Evolutionary conservation across 2,888 invertebrate species (phyloP).

Genomic region (Lasioglossum malachurum): DNA sequence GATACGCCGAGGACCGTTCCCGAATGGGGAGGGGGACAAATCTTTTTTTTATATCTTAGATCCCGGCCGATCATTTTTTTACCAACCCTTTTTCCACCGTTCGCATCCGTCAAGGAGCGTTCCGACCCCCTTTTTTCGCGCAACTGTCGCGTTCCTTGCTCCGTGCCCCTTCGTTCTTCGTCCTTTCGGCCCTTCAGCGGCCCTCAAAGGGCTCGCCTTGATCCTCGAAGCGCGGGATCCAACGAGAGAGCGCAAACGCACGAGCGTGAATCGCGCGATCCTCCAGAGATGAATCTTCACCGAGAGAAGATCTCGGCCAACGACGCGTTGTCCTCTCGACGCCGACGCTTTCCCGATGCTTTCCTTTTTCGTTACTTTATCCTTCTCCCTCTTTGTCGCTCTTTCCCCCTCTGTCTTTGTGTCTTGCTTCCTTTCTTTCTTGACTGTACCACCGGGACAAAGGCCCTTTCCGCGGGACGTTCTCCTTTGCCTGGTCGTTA

Average conservation of each 20-base stretch:
- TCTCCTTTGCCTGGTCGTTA: slow-evolving; percentile 26
- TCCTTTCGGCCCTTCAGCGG: slow-evolving; percentile 8
- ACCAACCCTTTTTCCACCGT: slow-evolving; percentile 82
- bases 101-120: slow-evolving; percentile 66
- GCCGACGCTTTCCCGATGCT: not conserved
- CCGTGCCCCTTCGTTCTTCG: slow-evolving; percentile 19
- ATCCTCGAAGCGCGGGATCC: slow-evolving; percentile 19
- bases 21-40: slow-evolving; percentile 73
- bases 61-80: slow-evolving; percentile 83
- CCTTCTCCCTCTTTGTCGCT: slow-evolving; percentile 12
- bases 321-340: slow-evolving; percentile 30
- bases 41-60: slow-evolving; percentile 81
- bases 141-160: slow-evolving; percentile 77
- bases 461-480: slow-evolving; percentile 33
- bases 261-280: slow-evolving; percentile 43
- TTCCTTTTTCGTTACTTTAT: not conserved
- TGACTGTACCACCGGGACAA: slow-evolving; percentile 37
- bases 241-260: slow-evolving; percentile 15
- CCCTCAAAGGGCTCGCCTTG: slow-evolving; percentile 51
- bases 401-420: not conserved
- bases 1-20: slow-evolving; percentile 73
- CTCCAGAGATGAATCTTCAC: slow-evolving; percentile 50
- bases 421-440: not conserved
- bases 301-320: slow-evolving; percentile 13
- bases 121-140: slow-evolving; percentile 77